These are phyloP conservation scores for Hephaestus fuliginosus DNA, from an alignment of 2,797 vertebrate species.

Conservation along the genomic window DNA sequence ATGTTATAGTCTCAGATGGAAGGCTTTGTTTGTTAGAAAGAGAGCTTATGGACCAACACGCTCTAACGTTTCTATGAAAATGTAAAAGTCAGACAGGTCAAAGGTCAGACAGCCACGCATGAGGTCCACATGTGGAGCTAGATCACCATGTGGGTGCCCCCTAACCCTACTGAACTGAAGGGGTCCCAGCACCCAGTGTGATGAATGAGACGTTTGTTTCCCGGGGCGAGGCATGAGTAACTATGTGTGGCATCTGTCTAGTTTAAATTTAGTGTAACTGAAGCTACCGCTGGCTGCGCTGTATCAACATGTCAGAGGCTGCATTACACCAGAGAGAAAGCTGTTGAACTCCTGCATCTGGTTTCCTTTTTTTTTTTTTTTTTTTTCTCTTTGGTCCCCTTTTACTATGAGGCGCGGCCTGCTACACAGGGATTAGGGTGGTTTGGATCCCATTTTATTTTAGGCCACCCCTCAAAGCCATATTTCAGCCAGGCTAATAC, in stretches of 20 bases:
- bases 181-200: conserved; percentile 70
- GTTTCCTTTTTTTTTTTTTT: conserved; percentile 48
- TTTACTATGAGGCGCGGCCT: conserved; percentile 42
- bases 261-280: conserved; percentile 92
- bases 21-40: neutral
- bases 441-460: conserved; percentile 71
- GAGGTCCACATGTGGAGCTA: conserved; percentile 71
- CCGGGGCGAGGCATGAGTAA: conserved; percentile 86
- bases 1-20: conserved; percentile 16
- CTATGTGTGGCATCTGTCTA: conserved; percentile 90
- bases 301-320: conserved; percentile 82
- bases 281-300: conserved; percentile 84
- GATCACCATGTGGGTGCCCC: conserved; percentile 70
- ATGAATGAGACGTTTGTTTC: conserved; percentile 87
- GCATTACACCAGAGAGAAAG: conserved; percentile 78
- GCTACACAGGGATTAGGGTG: conserved; percentile 45
- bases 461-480: conserved; percentile 53
- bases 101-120: conserved; percentile 61
- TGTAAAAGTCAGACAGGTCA: conserved; percentile 50
- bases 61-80: conserved; percentile 45
- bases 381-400: conserved; percentile 43
- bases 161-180: conserved; percentile 71
- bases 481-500: conserved; percentile 51
- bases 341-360: conserved; percentile 74
- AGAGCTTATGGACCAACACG: neutral